Conservation (phyloP, 2,888 invertebrate species). For the Drosophila barbarae region DNA sequence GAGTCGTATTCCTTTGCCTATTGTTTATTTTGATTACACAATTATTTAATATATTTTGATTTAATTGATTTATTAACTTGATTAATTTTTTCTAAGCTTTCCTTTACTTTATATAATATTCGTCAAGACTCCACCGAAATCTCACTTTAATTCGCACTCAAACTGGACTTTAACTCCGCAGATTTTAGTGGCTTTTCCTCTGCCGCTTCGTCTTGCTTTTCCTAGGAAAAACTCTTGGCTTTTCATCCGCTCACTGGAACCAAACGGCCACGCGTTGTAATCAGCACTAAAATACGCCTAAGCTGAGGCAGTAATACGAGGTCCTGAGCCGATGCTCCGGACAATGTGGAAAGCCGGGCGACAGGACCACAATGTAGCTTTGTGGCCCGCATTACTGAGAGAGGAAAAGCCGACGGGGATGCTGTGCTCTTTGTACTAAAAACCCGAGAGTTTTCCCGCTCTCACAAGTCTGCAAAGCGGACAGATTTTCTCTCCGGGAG, state of each 20-base stretch:
- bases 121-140: background rate
- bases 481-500: background rate
- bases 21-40: slow-evolving; percentile 7
- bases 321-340: slow-evolving; percentile 35
- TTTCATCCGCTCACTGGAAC: slow-evolving; percentile 69
- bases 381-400: slow-evolving; percentile 40
- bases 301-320: slow-evolving; percentile 54
- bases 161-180: slow-evolving; percentile 29
- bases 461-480: slow-evolving; percentile 18
- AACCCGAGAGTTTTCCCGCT: background rate
- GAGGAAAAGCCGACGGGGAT: slow-evolving; percentile 38
- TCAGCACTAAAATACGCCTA: slow-evolving; percentile 78
- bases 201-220: slow-evolving; percentile 13
- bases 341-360: slow-evolving; percentile 16
- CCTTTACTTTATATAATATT: background rate
- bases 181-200: slow-evolving; percentile 14
- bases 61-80: background rate
- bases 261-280: slow-evolving; percentile 79
- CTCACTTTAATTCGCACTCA: slow-evolving; percentile 32
- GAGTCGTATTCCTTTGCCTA: background rate
- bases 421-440: slow-evolving; percentile 69
- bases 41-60: slow-evolving; percentile 3
- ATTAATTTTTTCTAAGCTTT: background rate
- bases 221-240: slow-evolving; percentile 10
- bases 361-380: slow-evolving; percentile 52